A percentile compares a stretch with the other conserved stretches of the same genome.
Conservation (phyloP, 2,797 vertebrate species). For the Amblyopsis hoosieri region DNA sequence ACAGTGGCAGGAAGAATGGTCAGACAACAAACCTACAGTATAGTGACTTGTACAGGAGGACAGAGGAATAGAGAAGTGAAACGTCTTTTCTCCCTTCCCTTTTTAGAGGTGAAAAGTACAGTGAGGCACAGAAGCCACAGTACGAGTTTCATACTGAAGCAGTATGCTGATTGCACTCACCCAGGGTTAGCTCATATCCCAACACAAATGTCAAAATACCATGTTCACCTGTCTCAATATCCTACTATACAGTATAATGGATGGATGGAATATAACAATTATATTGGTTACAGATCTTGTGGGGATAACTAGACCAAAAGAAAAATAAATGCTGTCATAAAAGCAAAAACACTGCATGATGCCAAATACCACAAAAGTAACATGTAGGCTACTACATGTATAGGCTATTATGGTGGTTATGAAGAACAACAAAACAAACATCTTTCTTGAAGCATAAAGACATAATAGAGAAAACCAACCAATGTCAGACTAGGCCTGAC, state of each 20-base stretch:
- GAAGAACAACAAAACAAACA: neutral
- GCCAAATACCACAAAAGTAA: too few species aligned
- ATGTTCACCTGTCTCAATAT: neutral
- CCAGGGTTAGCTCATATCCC: too few species aligned
- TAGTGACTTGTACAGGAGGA: neutral
- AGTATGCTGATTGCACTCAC: too few species aligned
- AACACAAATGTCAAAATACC: neutral
- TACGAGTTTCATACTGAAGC: neutral
- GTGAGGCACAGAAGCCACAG: neutral
- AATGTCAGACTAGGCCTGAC: neutral
- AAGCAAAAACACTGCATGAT: too few species aligned
- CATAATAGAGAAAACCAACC: neutral
- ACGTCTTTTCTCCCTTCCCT: constrained; percentile 17
- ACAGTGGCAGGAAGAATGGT: constrained; percentile 16
- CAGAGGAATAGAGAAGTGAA: constrained; percentile 4
- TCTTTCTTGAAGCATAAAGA: neutral
- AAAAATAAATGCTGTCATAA: neutral
- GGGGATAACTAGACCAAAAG: neutral
- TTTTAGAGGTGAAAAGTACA: constrained; percentile 48
- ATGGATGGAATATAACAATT: neutral
- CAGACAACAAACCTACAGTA: constrained; percentile 23
- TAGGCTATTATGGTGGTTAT: too few species aligned
- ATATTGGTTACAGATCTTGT: neutral
- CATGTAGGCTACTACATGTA: too few species aligned
- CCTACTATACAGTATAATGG: neutral